Conservation (phyloP, 2,113 vertebrate genomes). For the Nycticorax nycticorax region DNA sequence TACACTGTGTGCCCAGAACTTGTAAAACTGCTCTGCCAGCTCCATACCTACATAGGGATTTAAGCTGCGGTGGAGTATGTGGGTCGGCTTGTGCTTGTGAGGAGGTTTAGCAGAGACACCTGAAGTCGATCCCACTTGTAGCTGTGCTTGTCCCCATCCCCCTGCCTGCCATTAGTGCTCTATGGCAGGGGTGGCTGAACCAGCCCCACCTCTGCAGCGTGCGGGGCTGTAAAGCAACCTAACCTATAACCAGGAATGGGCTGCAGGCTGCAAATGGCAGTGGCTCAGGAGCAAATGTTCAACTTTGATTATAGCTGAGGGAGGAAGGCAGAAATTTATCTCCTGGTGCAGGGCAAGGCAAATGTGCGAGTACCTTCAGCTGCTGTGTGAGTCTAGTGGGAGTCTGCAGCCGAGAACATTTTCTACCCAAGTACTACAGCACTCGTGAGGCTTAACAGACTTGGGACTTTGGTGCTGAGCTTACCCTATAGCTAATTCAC, state of each 20-base stretch:
- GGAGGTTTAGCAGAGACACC: background rate
- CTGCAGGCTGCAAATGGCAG: background rate
- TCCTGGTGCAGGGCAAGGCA: background rate
- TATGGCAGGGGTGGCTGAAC: background rate
- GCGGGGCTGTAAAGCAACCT: background rate
- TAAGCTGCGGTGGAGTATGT: background rate
- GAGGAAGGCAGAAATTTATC: background rate
- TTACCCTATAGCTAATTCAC: background rate
- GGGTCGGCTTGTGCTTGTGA: background rate
- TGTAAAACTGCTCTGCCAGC: background rate
- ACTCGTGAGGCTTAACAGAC: background rate
- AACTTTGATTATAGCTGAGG: background rate
- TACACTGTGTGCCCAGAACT: fast-evolving
- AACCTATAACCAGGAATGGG: background rate
- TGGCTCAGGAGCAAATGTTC: background rate
- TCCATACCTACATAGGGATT: fast-evolving
- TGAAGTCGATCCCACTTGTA: background rate
- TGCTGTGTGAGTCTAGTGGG: background rate
- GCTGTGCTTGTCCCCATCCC: no score
- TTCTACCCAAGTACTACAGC: background rate
- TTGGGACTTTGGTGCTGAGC: background rate
- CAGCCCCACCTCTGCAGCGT: background rate
- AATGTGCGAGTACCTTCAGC: fast-evolving
- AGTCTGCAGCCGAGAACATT: background rate
- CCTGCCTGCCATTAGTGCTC: fast-evolving